These are phyloP conservation scores for Nematostella vectensis DNA, from an alignment of 92 coral and sea anemone species.

Conservation along the genomic window DNA sequence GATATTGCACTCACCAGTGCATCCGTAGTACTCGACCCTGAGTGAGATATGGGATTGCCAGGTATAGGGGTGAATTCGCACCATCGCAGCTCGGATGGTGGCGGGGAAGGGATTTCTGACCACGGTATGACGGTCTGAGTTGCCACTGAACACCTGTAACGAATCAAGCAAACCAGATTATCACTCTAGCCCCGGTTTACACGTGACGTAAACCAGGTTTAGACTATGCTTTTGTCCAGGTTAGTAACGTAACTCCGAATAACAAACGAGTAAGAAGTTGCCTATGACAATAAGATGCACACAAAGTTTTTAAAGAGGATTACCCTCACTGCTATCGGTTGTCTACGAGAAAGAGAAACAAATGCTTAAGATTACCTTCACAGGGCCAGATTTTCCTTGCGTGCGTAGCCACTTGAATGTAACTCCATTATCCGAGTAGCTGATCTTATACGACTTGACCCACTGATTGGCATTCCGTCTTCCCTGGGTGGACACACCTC, in stretches of 20 bases:
- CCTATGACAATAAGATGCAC: too few species aligned
- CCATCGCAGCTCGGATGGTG: constrained; percentile 27
- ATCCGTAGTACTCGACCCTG: constrained; percentile 43
- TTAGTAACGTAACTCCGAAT: too few species aligned
- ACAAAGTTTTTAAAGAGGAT: too few species aligned
- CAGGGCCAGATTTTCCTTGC: constrained; percentile 4
- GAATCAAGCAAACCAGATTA: background rate
- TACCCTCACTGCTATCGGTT: too few species aligned
- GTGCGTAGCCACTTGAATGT: constrained; percentile 20
- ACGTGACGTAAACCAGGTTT: too few species aligned
- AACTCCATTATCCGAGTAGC: constrained; percentile 52
- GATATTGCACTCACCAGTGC: constrained; percentile 36
- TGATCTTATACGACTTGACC: constrained; percentile 56
- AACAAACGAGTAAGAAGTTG: too few species aligned
- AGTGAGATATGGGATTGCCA: constrained; percentile 41
- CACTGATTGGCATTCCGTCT: constrained; percentile 68
- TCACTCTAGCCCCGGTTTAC: too few species aligned
- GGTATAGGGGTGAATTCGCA: constrained; percentile 32
- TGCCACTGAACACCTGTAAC: constrained; percentile 31
- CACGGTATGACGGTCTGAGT: constrained; percentile 20
- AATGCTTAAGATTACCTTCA: too few species aligned
- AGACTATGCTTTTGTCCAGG: too few species aligned
- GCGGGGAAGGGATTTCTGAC: constrained; percentile 27
- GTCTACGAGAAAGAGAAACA: too few species aligned
- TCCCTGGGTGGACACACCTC: constrained; percentile 75